Conservation (phyloP, 2,888 invertebrate species). For the Octonoba sinensis region DNA sequence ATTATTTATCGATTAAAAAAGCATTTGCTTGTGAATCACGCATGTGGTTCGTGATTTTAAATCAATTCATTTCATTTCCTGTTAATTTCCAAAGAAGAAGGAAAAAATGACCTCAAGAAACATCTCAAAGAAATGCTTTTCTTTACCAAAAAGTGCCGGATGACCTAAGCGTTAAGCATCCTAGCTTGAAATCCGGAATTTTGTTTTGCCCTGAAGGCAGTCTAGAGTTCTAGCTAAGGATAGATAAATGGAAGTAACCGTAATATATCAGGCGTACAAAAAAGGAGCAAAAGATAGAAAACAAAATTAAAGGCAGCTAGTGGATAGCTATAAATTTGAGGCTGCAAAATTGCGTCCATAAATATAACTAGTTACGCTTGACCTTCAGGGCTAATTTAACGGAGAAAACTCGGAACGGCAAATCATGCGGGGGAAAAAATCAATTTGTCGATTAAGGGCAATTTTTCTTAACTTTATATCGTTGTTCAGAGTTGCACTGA, state of each 20-base stretch:
- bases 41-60: too few relatives aligned
- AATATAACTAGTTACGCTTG: slow-evolving; percentile 53
- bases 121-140: too few relatives aligned
- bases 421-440: slow-evolving; percentile 51
- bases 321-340: slow-evolving; percentile 38
- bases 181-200: too few relatives aligned
- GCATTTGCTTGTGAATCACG: too few relatives aligned
- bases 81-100: too few relatives aligned
- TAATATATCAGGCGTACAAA: slow-evolving; percentile 33
- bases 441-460: slow-evolving; percentile 56
- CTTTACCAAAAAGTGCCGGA: too few relatives aligned
- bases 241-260: slow-evolving; percentile 38
- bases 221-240: slow-evolving; percentile 1
- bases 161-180: too few relatives aligned
- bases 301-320: slow-evolving; percentile 42
- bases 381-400: slow-evolving; percentile 58
- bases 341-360: slow-evolving; percentile 58
- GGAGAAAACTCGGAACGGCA: slow-evolving; percentile 40
- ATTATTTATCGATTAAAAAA: too few relatives aligned
- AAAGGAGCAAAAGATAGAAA: slow-evolving; percentile 13
- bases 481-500: slow-evolving; percentile 31
- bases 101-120: too few relatives aligned
- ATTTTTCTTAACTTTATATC: slow-evolving; percentile 37
- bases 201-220: neutral
- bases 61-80: too few relatives aligned